Evolutionary conservation across 2,113 vertebrate species (phyloP).

Genomic region (Phalacrocorax brasilianus): DNA sequence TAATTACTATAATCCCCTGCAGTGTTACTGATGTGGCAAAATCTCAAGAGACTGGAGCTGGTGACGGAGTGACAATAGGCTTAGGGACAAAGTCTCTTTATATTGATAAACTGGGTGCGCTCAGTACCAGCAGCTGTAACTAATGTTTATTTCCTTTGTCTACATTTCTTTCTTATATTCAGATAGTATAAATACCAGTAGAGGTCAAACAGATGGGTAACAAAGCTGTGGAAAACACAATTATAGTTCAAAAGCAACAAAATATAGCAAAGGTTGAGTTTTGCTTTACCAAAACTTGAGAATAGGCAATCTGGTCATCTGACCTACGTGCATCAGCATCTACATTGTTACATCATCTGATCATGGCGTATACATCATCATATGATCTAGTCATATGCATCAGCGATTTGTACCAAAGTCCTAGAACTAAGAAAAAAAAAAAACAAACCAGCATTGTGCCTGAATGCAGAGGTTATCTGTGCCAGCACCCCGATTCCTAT

Average conservation of each 20-base stretch:
- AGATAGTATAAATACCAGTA: neutral
- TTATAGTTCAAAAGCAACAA: neutral
- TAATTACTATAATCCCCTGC: neutral
- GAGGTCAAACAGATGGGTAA: neutral
- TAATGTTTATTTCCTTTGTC: neutral
- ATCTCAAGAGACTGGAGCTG: neutral
- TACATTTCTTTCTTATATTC: neutral
- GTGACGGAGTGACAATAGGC: neutral
- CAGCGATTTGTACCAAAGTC: neutral
- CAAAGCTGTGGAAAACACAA: neutral
- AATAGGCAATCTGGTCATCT: neutral
- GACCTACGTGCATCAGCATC: neutral
- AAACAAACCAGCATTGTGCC: neutral
- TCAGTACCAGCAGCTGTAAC: neutral
- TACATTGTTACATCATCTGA: no score
- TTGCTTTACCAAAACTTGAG: neutral
- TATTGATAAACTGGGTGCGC: neutral
- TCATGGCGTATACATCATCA: no score
- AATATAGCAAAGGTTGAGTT: neutral
- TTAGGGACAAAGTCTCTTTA: neutral
- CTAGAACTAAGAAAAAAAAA: neutral
- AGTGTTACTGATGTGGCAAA: neutral
- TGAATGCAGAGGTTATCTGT: neutral
- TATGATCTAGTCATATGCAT: no score
- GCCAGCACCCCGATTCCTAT: no score